Base-by-base conservation (phyloP, 1,140 invertebrate genomes). In the Semibalanus balanoides region DNA sequence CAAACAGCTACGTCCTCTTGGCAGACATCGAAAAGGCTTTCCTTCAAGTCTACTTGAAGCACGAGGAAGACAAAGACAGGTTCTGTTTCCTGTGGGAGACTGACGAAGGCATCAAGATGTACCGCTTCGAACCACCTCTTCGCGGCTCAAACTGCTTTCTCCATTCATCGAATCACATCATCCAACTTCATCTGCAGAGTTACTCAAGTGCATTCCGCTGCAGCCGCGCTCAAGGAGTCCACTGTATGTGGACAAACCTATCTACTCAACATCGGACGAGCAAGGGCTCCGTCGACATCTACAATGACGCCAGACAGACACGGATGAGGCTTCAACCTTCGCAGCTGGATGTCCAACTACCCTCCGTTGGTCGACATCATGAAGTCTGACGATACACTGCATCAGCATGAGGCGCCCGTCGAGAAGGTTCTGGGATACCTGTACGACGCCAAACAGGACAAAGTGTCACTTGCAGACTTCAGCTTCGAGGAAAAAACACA, bases 61-160 rank as follows among this genome's bases (percentile, higher is more conserved):
- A 29, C 28, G 77, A 69, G 28, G 27, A 27, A 1, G 77, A 77
- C 69, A 64, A 31, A 29, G 69, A 76, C 40, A 9, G 30, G 25
- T 77, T 77, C 64, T 69, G 74, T 11, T 76, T 77, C 76, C 51
- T 77, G 31, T 76, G 77, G 69, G 0, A 77, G 31, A 28, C n/a
- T 31, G 31, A 30, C 17, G 77, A 35, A 35, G 29, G 31, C n/a
- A 29, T 77, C 31, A 31, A 30, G n/a, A 64, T 25, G 19, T 77
- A 64, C 43, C 30, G 77, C 0, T 77, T 72, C 31, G 29, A 31
- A 25, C 3, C 77, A 7, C 29, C 77, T 22, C 72, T 77, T 29
- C 77, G 71, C 43, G 77, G n/a, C 30, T 77, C 28, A 74, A 35
- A 14, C n/a, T 11, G 1, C n/a, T n/a, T n/a, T 64, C 31, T 28